A percentile compares a stretch with the other conserved stretches of the same genome.
Conservation (phyloP, 2,113 vertebrate genomes). For the Camelus bactrianus region DNA sequence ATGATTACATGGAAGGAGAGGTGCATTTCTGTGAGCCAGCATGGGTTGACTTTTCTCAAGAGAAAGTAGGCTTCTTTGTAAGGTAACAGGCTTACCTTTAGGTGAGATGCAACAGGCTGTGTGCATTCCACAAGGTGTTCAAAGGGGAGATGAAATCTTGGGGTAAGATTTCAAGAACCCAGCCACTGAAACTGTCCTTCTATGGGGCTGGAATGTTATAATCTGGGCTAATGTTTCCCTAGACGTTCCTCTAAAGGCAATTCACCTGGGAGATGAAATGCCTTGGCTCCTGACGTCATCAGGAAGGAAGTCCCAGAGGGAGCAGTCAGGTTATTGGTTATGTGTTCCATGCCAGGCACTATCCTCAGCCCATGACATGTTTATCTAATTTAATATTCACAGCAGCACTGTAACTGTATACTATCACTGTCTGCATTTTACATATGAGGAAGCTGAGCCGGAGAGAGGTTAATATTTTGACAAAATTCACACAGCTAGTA, state of each 20-base stretch:
- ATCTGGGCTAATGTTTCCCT: conserved; percentile 4
- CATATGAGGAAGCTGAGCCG: conserved; percentile 1
- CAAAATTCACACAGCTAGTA: neutral
- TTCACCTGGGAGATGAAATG: neutral
- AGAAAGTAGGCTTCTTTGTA: conserved; percentile 78
- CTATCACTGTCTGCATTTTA: neutral
- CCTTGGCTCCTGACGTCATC: neutral
- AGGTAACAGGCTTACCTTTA: neutral
- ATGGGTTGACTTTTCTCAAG: conserved; percentile 74
- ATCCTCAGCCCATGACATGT: neutral
- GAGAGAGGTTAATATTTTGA: conserved; percentile 5
- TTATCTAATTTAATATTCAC: conserved; percentile 42
- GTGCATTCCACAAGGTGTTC: conserved; percentile 32
- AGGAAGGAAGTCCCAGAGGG: neutral
- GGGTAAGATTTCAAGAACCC: conserved; percentile 41
- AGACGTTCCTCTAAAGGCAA: neutral
- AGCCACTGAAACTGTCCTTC: neutral
- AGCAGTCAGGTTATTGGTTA: neutral
- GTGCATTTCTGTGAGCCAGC: conserved; percentile 72
- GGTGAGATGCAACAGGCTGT: neutral
- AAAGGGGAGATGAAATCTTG: neutral
- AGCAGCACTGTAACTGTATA: neutral
- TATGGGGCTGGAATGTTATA: neutral
- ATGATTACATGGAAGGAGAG: neutral
- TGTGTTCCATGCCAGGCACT: neutral